Percentiles rank a stretch among this genome's conserved stretches.
Evolutionary conservation across 2,797 vertebrate genomes (phyloP).

Genomic region (Enteromius thamalakanensis): DNA sequence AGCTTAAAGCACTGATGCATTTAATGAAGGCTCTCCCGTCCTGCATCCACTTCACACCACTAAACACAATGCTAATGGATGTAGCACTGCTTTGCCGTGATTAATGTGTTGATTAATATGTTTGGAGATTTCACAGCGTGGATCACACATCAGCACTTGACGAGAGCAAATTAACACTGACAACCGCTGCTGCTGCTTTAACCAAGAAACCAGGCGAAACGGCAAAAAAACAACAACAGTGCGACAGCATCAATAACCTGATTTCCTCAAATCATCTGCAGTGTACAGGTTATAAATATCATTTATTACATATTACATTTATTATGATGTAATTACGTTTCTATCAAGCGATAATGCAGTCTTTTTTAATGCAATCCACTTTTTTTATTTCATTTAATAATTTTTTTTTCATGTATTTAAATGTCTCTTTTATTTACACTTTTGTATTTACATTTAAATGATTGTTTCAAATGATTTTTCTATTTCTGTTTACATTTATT

Average conservation of each 20-base stretch:
- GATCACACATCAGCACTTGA: constrained; percentile 23
- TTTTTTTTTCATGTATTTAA: no score
- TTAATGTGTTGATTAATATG: constrained; percentile 50
- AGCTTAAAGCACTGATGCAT: constrained; percentile 46
- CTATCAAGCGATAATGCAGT: neutral
- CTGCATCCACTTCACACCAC: constrained; percentile 28
- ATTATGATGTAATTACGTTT: neutral
- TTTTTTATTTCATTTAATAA: no score
- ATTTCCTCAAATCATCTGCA: neutral
- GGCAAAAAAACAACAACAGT: neutral
- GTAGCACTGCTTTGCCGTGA: constrained; percentile 29
- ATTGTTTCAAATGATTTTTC: no score
- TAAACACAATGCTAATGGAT: constrained; percentile 43
- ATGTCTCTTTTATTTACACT: no score
- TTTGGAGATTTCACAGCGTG: constrained; percentile 39
- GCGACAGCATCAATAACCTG: neutral
- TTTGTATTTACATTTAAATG: no score
- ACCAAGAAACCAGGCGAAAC: neutral
- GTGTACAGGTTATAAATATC: neutral
- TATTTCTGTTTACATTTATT: no score
- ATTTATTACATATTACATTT: neutral
- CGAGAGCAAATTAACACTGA: constrained; percentile 45
- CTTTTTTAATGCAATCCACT: no score
- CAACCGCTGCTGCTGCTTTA: constrained; percentile 49
- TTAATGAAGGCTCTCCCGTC: constrained; percentile 46